Evolutionary conservation across 2,888 invertebrate genomes (phyloP).

Genomic region (Mellilla xanthometata): DNA sequence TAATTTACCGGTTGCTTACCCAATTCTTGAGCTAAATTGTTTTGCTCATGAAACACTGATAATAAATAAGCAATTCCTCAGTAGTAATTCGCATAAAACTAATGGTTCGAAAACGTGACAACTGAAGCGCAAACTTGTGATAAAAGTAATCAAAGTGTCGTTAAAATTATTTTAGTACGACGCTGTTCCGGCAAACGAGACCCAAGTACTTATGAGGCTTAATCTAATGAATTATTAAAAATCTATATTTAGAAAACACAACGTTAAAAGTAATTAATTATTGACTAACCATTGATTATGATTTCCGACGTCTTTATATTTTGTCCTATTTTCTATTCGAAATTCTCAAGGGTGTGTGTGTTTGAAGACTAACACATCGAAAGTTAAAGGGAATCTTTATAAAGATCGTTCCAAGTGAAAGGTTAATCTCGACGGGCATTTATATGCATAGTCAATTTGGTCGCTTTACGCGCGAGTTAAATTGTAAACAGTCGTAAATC

Average conservation of each 20-base stretch:
- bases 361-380: too few species aligned
- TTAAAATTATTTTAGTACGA: slow-evolving; percentile 76
- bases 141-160: slow-evolving; percentile 81
- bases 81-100: slow-evolving; percentile 78
- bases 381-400: too few species aligned
- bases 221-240: slow-evolving; percentile 31
- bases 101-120: slow-evolving; percentile 77
- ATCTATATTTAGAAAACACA: slow-evolving; percentile 2
- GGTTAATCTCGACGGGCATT: slow-evolving; percentile 12
- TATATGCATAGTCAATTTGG: slow-evolving; percentile 33
- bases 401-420: not conserved
- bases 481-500: slow-evolving; percentile 51
- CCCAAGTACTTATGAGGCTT: slow-evolving; percentile 29
- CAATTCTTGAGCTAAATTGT: slow-evolving; percentile 43
- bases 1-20: slow-evolving; percentile 41
- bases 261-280: too few species aligned
- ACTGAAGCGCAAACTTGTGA: slow-evolving; percentile 77
- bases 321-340: too few species aligned
- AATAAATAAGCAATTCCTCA: slow-evolving; percentile 75
- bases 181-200: slow-evolving; percentile 52
- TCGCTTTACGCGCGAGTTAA: slow-evolving; percentile 39
- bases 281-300: too few species aligned
- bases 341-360: too few species aligned
- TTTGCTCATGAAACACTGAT: slow-evolving; percentile 45
- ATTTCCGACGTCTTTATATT: too few species aligned